Evolutionary conservation across 1,140 invertebrate genomes (phyloP).

Genomic region (Ceratitis capitata): DNA sequence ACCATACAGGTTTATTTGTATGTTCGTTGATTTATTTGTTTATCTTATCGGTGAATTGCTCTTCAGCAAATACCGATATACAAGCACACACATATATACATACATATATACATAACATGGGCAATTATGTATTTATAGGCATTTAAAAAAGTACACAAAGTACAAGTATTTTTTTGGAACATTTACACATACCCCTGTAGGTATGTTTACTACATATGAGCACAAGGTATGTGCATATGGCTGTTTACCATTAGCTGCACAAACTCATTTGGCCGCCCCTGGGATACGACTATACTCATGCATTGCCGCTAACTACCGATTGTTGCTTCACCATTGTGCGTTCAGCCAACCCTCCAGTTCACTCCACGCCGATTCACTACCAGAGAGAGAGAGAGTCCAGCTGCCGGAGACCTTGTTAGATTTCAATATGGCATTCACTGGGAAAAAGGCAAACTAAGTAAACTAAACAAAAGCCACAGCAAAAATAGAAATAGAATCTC

Average conservation of each 20-base stretch:
- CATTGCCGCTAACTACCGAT: background rate
- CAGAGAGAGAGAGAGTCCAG: no score
- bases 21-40: background rate
- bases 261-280: background rate
- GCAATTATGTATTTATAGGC: background rate
- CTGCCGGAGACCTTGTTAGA: no score
- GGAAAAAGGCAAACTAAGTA: background rate
- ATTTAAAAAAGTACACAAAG: background rate
- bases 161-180: background rate
- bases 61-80: background rate
- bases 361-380: background rate
- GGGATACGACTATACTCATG: background rate
- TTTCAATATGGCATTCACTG: background rate
- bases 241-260: background rate
- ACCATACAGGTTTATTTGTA: background rate
- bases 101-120: background rate
- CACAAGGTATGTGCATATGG: background rate
- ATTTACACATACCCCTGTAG: no score
- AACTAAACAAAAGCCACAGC: background rate
- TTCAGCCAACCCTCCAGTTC: background rate
- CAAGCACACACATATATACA: background rate
- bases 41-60: background rate
- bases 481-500: slow-evolving; percentile 23
- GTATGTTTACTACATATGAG: background rate
- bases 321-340: background rate